Evolutionary conservation across 23 tunicate genomes (phyloP).

Genomic region (Phallusia fumigata): DNA sequence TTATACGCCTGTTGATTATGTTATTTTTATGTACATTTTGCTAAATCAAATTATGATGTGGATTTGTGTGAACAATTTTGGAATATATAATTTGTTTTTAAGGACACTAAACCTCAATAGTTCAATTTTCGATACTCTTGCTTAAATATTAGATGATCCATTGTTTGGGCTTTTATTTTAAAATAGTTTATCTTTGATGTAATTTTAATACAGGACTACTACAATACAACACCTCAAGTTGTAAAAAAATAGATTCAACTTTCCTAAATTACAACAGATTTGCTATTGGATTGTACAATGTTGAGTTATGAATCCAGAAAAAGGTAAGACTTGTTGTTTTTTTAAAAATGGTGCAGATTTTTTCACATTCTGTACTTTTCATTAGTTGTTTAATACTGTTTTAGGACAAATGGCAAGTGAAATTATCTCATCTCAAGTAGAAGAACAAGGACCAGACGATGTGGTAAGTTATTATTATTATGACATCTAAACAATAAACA

Average conservation of each 20-base stretch:
- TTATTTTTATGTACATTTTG: not conserved
- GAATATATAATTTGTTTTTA: no score
- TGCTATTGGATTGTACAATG: not conserved
- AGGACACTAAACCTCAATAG: no score
- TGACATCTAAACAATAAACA: not conserved
- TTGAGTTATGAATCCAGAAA: not conserved
- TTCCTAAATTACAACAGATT: no score
- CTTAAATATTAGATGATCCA: no score
- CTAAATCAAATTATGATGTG: not conserved
- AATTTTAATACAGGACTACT: no score
- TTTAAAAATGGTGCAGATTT: not conserved
- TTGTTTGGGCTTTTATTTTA: no score
- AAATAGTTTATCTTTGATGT: not conserved
- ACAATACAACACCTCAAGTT: no score
- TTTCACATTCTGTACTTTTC: no score
- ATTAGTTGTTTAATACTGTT: not conserved
- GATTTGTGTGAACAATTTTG: not conserved
- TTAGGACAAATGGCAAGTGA: not conserved
- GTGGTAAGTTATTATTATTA: not conserved
- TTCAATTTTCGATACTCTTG: no score
- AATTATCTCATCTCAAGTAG: not conserved
- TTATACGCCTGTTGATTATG: no score
- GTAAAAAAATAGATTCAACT: no score
- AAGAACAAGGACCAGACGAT: not conserved
- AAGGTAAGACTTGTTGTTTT: not conserved